These are phyloP conservation scores for Mesocentrotus franciscanus DNA, from an alignment of 53 echinoderm and acorn worm genomes.

Conservation along the genomic window DNA sequence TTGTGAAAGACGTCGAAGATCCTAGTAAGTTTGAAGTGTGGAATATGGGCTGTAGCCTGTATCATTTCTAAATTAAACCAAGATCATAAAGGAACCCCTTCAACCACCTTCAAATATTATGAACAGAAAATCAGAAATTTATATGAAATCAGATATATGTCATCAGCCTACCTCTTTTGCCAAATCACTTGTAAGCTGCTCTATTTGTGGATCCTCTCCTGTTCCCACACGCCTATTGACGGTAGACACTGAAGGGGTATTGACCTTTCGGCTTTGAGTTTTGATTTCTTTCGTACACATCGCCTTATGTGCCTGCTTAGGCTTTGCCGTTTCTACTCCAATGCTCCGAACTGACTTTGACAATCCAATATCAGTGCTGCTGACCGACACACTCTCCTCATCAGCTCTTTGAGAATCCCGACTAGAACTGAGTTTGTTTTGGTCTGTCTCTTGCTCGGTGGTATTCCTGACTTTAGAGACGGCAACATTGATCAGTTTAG, in stretches of 20 bases:
- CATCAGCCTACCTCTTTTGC: conserved; percentile 37
- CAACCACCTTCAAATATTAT: neutral
- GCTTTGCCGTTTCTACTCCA: conserved; percentile 18
- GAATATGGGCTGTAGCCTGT: neutral
- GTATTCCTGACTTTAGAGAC: neutral
- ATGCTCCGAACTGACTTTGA: conserved; percentile 30
- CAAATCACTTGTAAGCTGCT: neutral
- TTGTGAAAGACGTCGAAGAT: neutral
- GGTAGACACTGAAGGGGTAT: conserved; percentile 2
- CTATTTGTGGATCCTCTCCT: conserved; percentile 53
- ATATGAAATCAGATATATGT: neutral
- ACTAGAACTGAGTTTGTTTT: neutral
- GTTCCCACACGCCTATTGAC: conserved; percentile 32
- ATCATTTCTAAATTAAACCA: neutral
- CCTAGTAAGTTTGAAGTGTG: neutral
- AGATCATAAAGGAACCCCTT: neutral
- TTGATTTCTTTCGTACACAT: conserved; percentile 32
- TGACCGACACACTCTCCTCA: neutral
- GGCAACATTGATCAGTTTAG: neutral
- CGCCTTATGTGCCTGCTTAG: conserved; percentile 19
- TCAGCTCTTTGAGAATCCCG: neutral
- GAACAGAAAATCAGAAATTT: neutral
- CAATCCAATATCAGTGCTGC: neutral
- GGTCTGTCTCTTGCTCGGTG: neutral
- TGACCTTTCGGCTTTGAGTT: conserved; percentile 51